Evolutionary conservation across 2,797 vertebrate species (phyloP), one percentile per base, ranked within the genome.

Genomic region (Hydrocynus forskahlii): DNA sequence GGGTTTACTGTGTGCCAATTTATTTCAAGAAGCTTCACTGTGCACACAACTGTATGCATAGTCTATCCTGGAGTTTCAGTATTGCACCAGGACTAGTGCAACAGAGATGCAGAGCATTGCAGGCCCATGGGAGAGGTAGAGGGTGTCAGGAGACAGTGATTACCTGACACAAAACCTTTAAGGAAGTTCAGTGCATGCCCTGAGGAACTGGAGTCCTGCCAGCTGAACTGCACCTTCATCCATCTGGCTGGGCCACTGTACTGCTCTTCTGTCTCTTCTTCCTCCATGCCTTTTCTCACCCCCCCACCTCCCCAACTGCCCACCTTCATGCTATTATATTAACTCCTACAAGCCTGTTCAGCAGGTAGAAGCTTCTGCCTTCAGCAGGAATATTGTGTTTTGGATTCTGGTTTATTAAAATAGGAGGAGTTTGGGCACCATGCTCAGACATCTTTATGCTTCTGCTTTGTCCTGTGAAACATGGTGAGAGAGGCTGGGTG

Each of bases 101-200:
- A 67, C 60, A 82, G 69, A 59, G 16, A 14, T 69, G 50, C 64
- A 55, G 76, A 29, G 29, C 45, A 73, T 52, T 23, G 62, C 50
- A 75, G 75, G 64, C 77, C 72, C 66, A 45, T 40, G 45, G 64
- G 72, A 78, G 59, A 70, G 9, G 23, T 1, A 19, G 50, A 54
- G 25, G 64, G 77, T 72, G 79, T 71, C 66, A 66, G 64, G 72
- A 76, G 80, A 81, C 67, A 48, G 77, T 81, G 75, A 86, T 87
- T 78, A 80, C 75, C 70, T 82, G 78, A 83, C 76, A 86, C 72
- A 79, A 79, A 84, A 75, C 87, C 76, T 86, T 78, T 81, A 79
- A 73, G 86, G 63, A 81, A 82, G 60, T 78, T 79, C 45, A 80
- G 74, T 80, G 50, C 52, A 52, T 19, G 80, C 64, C 78, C 82